phyloP scores from a whole-genome alignment of 2,113 vertebrate genomes.

The Telmatochromis brachygnathus region DNA sequence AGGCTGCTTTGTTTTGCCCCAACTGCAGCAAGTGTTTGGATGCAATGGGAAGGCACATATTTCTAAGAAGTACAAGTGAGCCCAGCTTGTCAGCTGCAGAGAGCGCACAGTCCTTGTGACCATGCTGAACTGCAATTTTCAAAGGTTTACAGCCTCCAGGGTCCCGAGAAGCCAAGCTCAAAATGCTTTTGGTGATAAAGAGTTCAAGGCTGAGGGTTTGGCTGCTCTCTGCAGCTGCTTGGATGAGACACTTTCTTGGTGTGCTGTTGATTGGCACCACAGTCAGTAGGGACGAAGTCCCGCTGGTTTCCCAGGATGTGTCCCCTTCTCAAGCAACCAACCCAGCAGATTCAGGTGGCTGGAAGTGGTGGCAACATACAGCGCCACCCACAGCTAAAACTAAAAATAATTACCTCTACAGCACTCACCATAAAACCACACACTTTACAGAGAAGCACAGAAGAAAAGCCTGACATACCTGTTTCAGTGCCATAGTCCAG shows the following conservation, averaged over 20 bases:
- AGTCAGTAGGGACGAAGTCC: slow-evolving; percentile 66
- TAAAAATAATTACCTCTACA: not conserved
- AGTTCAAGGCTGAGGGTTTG: slow-evolving; percentile 73
- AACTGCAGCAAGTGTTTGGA: slow-evolving; percentile 59
- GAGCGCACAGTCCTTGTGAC: slow-evolving; percentile 59
- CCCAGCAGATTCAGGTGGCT: slow-evolving; percentile 69
- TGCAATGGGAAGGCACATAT: slow-evolving; percentile 53
- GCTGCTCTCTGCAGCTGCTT: slow-evolving; percentile 63
- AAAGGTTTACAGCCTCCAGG: slow-evolving; percentile 54
- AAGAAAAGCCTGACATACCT: slow-evolving; percentile 41
- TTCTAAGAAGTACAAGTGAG: slow-evolving; percentile 60
- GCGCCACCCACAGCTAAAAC: slow-evolving; percentile 70
- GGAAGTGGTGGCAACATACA: slow-evolving; percentile 69
- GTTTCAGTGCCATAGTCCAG: slow-evolving; percentile 49
- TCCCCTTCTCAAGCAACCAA: slow-evolving; percentile 69
- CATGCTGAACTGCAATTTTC: slow-evolving; percentile 50
- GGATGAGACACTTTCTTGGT: slow-evolving; percentile 68
- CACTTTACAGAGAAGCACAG: not conserved
- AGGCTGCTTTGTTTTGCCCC: slow-evolving; percentile 36
- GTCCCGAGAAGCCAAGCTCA: slow-evolving; percentile 61
- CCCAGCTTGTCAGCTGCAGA: slow-evolving; percentile 68
- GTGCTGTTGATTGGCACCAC: slow-evolving; percentile 70
- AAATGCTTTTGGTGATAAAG: slow-evolving; percentile 62
- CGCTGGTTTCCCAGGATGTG: slow-evolving; percentile 51
- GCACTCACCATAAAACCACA: not conserved